Percentiles rank a stretch among this genome's conserved stretches.
Conservation (phyloP, 2,113 vertebrate genomes). For the Indicator maculatus region DNA sequence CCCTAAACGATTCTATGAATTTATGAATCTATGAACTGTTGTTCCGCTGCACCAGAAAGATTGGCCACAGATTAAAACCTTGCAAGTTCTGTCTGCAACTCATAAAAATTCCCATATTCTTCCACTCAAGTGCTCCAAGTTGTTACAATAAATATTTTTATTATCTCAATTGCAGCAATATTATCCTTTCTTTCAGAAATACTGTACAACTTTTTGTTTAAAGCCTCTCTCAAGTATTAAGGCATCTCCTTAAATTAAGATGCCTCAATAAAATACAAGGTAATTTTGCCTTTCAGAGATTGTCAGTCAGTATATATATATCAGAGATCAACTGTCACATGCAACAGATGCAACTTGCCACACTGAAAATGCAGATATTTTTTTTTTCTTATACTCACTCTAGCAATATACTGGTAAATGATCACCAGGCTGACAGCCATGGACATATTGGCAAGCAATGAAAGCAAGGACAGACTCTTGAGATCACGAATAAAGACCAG, state of each 20-base stretch:
- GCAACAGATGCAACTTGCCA: background rate
- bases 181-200: background rate
- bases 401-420: conserved; percentile 84
- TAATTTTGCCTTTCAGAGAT: background rate
- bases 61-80: background rate
- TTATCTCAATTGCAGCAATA: background rate
- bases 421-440: conserved; percentile 88
- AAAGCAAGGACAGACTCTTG: conserved; percentile 83
- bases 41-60: background rate
- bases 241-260: background rate
- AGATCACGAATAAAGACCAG: conserved; percentile 87
- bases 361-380: background rate
- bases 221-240: background rate
- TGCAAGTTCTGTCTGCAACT: background rate
- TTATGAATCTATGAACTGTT: background rate
- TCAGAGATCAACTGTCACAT: background rate
- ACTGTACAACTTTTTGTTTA: background rate
- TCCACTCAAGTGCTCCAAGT: background rate
- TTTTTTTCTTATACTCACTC: conserved; percentile 72
- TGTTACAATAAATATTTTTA: background rate
- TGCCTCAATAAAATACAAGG: background rate
- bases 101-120: background rate
- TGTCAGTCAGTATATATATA: background rate
- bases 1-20: too few relatives aligned
- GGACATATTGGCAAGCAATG: conserved; percentile 83